These are phyloP conservation scores for Luidia sarsii DNA, from an alignment of 53 echinoderm and acorn worm genomes.

Conservation along the genomic window DNA sequence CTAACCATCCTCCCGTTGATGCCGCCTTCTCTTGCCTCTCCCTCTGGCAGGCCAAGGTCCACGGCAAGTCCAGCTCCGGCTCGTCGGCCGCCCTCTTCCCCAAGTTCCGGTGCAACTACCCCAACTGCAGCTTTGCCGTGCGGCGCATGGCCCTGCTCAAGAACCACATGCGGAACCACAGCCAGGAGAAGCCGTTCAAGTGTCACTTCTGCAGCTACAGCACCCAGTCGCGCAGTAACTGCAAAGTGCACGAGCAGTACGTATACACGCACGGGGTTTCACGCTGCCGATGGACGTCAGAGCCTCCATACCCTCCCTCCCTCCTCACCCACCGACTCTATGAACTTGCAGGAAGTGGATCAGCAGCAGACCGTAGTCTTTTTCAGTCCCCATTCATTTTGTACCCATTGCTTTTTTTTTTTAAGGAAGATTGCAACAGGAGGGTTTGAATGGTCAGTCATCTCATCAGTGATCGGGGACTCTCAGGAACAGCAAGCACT, in stretches of 20 bases:
- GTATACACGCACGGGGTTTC: not conserved
- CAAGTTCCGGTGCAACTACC: slow-evolving; percentile 35
- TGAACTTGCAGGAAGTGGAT: not conserved
- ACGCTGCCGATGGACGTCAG: not conserved
- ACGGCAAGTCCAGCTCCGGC: not conserved
- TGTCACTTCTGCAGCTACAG: slow-evolving; percentile 47
- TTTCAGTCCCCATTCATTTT: too few species aligned
- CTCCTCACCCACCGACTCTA: not conserved
- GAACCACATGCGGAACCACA: slow-evolving; percentile 47
- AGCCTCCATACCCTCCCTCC: too few species aligned
- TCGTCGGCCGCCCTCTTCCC: too few species aligned
- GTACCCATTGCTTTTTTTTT: too few species aligned
- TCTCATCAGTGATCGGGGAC: too few species aligned
- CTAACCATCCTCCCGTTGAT: too few species aligned
- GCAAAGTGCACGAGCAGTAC: slow-evolving; percentile 46
- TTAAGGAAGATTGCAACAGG: too few species aligned
- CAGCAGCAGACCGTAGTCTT: not conserved
- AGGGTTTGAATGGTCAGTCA: too few species aligned
- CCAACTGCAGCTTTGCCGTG: slow-evolving; percentile 27
- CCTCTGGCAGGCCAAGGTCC: not conserved
- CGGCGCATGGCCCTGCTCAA: slow-evolving; percentile 33
- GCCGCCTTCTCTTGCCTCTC: too few species aligned
- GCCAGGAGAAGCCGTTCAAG: slow-evolving; percentile 31
- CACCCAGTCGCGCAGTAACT: slow-evolving; percentile 43
- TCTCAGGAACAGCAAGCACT: too few species aligned